These are phyloP conservation scores for Creontiades dilutus DNA, from an alignment of 2,888 invertebrate species.

Conservation along the genomic window DNA sequence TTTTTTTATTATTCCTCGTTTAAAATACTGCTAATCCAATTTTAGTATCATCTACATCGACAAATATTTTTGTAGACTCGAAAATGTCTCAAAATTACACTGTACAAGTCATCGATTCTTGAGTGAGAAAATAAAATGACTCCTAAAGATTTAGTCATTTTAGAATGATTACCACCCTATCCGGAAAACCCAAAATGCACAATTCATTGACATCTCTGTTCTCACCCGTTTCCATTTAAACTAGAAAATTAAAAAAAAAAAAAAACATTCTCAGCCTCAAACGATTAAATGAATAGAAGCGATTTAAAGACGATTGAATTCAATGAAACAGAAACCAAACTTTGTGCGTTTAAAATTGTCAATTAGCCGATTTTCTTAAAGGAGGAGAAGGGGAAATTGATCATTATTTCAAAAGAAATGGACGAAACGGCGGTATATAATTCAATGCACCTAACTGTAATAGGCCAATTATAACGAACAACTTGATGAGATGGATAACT, in stretches of 20 bases:
- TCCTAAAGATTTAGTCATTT: background rate
- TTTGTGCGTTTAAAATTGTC: background rate
- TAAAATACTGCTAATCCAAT: constrained; percentile 43
- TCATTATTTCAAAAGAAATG: background rate
- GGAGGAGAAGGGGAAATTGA: background rate
- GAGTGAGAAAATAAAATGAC: constrained; percentile 37
- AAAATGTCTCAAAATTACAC: constrained; percentile 35
- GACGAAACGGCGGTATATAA: background rate
- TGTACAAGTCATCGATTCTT: constrained; percentile 6
- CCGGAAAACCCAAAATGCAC: constrained; percentile 61
- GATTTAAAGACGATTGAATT: background rate
- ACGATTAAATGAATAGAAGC: background rate
- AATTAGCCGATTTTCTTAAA: background rate
- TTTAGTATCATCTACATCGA: constrained; percentile 33
- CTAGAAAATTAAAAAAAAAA: background rate
- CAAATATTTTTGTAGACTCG: background rate
- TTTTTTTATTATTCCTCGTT: background rate
- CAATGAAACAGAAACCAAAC: background rate
- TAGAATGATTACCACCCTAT: constrained; percentile 55
- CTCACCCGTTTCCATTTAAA: constrained; percentile 27
- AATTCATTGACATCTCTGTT: constrained; percentile 15
- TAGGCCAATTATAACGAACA: background rate
- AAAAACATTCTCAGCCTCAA: background rate
- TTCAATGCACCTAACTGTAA: background rate
- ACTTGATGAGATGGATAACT: background rate